Base-by-base conservation (phyloP, 2,888 invertebrate genomes). In the Abscondita cerata region DNA sequence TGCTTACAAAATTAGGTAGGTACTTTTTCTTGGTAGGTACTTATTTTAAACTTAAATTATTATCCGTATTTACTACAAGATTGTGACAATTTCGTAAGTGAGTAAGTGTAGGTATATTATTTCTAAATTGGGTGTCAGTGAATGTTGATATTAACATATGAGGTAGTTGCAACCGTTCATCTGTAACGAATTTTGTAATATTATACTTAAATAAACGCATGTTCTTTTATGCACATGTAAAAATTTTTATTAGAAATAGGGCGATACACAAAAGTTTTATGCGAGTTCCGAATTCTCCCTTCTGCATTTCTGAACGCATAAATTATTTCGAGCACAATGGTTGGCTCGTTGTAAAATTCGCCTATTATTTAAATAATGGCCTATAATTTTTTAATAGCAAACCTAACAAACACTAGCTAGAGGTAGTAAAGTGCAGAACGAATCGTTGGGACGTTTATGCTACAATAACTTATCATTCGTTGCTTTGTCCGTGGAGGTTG, bases 391-490 rank as follows among this genome's bases (percentile, higher is more conserved):
- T 62, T 61, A 62, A 60, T 60, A 55, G 47, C 41, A 52, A 61
- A 57, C 57, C 59, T 52, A 54, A 59, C 59, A 48, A 55, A 64
- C 57, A 56, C 15, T 47, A 60, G 52, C 52, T 36, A 44, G 47
- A 47, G 36, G 62, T 36, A 72, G 70, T 75, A 74, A 74, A 75
- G 75, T 73, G 68, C 71, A 65, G 69, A 72, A 65, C 68, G 70
- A 66, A 68, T 68, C 69, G 69, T 60, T 55, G 64, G 71, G 73
- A 75, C 76, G 69, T 76, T 76, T 76, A 76, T 73, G 72, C 68
- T 70, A 72, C 76, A 72, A 75, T 76, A 76, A 76, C 73, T 75
- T 76, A 76, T 75, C 75, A 75, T 74, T 72, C 72, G 66, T 63
- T 62, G 73, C 75, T 75, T 76, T 76, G 76, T 76, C 70, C 73